These are phyloP conservation scores for Mythimna vitellina DNA, from an alignment of 2,888 invertebrate genomes.

Conservation along the genomic window DNA sequence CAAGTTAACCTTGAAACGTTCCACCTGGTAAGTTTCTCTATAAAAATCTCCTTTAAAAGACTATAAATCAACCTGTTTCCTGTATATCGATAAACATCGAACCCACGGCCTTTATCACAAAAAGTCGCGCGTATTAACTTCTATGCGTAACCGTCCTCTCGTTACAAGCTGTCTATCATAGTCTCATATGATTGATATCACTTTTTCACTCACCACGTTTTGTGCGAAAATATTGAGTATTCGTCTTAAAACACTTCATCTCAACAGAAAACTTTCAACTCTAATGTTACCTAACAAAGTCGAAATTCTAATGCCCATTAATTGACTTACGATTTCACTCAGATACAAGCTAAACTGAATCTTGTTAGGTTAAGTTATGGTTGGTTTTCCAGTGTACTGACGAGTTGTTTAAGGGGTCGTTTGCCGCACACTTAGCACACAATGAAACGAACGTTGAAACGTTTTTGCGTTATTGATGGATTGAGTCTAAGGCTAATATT, in stretches of 20 bases:
- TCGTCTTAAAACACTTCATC: constrained; percentile 68
- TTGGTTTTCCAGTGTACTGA: constrained; percentile 66
- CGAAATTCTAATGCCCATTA: constrained; percentile 29
- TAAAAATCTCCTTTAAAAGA: constrained; percentile 27
- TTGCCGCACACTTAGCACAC: constrained; percentile 76
- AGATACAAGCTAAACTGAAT: constrained; percentile 10
- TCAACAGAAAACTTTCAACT: constrained; percentile 16
- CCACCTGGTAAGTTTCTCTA: constrained; percentile 27
- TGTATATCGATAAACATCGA: constrained; percentile 48
- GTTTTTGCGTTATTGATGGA: constrained; percentile 82
- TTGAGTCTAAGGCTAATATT: constrained; percentile 77
- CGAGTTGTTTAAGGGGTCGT: constrained; percentile 77
- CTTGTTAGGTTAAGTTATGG: constrained; percentile 36
- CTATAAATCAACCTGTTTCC: constrained; percentile 58
- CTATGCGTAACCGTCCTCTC: constrained; percentile 57
- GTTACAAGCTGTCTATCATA: constrained; percentile 80
- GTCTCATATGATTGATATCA: constrained; percentile 87
- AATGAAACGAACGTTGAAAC: constrained; percentile 78
- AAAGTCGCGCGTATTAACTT: constrained; percentile 59
- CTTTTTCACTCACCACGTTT: constrained; percentile 79
- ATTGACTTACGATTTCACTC: constrained; percentile 8
- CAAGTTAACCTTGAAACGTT: constrained; percentile 15
- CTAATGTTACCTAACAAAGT: not conserved
- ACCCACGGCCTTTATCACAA: constrained; percentile 56
- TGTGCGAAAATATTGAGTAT: constrained; percentile 74